Conservation (phyloP, 2,113 vertebrate species). For the Alethe diademata region DNA sequence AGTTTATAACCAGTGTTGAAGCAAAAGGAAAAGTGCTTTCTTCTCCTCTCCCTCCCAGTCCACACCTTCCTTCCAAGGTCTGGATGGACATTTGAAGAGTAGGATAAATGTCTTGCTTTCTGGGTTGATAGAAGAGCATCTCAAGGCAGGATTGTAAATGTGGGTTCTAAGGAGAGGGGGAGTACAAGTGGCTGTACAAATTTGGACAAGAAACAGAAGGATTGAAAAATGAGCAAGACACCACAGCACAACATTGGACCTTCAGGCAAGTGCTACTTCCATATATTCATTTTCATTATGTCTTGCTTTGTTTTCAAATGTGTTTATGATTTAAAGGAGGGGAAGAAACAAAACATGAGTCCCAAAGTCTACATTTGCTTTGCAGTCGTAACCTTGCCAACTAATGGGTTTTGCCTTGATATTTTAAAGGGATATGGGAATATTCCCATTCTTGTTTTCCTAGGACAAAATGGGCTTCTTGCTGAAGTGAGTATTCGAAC, state of each 20-base stretch:
- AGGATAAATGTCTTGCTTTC: background rate
- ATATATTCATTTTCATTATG: conserved; percentile 2
- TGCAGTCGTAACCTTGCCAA: background rate
- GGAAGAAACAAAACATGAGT: background rate
- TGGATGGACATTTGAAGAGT: background rate
- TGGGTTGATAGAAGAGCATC: background rate
- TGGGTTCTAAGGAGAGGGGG: background rate
- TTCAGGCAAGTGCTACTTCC: background rate
- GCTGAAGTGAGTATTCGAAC: background rate
- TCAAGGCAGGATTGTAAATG: background rate
- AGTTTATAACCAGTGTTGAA: background rate
- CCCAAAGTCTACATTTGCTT: background rate
- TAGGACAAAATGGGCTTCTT: background rate
- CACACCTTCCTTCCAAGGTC: background rate
- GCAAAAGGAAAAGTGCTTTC: background rate
- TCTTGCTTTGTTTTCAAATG: background rate
- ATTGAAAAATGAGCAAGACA: background rate
- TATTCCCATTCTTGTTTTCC: background rate
- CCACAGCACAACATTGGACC: background rate
- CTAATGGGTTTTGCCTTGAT: background rate
- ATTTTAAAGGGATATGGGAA: background rate
- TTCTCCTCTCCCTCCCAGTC: background rate
- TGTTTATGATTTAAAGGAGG: background rate
- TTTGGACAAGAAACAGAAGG: background rate
- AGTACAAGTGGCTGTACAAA: background rate